Percentiles rank a stretch among this genome's conserved stretches.
These are phyloP conservation scores for Dendrolimus kikuchii DNA, from an alignment of 1,140 invertebrate genomes.

Conservation along the genomic window DNA sequence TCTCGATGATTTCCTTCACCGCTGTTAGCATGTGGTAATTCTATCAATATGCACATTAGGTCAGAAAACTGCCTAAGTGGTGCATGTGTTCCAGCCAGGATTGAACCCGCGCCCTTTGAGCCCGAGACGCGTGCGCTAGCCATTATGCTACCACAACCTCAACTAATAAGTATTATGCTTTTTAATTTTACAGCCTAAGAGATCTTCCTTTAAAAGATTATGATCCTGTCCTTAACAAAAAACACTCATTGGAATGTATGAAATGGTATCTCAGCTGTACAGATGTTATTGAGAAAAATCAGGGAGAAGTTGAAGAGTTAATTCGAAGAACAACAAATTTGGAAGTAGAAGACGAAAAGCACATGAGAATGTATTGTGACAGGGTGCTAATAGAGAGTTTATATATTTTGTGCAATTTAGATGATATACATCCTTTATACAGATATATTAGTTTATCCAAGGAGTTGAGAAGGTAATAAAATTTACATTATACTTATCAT, in stretches of 20 bases:
- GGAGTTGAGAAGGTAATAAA: constrained; percentile 36
- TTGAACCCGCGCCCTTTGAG: too few relatives aligned
- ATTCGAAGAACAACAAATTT: constrained; percentile 12
- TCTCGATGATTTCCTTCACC: too few relatives aligned
- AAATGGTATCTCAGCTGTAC: constrained; percentile 73
- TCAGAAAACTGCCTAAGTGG: too few relatives aligned
- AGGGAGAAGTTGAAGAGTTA: constrained; percentile 19
- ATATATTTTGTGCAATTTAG: constrained; percentile 75
- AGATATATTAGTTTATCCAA: constrained; percentile 59
- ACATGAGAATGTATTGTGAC: constrained; percentile 27
- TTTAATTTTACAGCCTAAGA: constrained; percentile 64
- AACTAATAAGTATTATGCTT: neutral
- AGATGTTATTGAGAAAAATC: constrained; percentile 49
- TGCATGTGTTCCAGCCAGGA: too few relatives aligned
- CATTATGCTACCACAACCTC: too few relatives aligned
- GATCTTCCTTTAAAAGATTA: constrained; percentile 63
- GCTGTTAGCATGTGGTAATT: too few relatives aligned
- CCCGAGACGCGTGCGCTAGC: too few relatives aligned
- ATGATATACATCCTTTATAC: constrained; percentile 65
- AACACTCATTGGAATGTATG: constrained; percentile 76
- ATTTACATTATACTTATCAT: neutral
- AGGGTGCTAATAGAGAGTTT: constrained; percentile 67
- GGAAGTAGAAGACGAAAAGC: constrained; percentile 19
- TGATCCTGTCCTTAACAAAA: constrained; percentile 75
- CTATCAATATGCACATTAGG: too few relatives aligned